Percentiles rank a stretch among this genome's conserved stretches.
Evolutionary conservation across 2,113 vertebrate genomes (phyloP).

Genomic region (Fregetta grallaria): DNA sequence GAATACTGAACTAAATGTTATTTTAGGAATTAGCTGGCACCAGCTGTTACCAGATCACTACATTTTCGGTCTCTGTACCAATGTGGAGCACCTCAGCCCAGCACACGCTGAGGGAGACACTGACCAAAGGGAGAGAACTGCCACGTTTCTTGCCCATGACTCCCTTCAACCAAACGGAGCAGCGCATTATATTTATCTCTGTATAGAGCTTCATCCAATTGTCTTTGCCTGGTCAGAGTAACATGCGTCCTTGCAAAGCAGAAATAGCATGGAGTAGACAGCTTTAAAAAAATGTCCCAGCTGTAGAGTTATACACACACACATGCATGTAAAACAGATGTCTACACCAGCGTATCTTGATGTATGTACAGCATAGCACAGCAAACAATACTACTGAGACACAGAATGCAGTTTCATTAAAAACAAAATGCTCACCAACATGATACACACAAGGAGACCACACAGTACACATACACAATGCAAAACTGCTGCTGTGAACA

Average conservation of each 20-base stretch:
- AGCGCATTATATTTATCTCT: accelerated
- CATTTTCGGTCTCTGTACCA: not conserved
- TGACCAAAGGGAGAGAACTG: not conserved
- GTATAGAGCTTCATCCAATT: not conserved
- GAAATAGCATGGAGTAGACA: not conserved
- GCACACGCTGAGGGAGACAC: not conserved
- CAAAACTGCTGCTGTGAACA: not conserved
- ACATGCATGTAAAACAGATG: not conserved
- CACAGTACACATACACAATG: not conserved
- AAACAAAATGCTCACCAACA: not conserved
- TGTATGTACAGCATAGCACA: not conserved
- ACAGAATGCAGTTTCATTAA: not conserved
- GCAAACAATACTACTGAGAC: not conserved
- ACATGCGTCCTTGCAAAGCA: not conserved
- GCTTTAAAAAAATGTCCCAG: not conserved
- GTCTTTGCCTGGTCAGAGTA: not conserved
- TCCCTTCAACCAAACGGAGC: not conserved
- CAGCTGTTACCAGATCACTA: not conserved
- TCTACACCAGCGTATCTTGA: not conserved
- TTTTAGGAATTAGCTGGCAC: not conserved
- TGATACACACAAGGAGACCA: not conserved
- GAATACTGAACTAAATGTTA: not conserved
- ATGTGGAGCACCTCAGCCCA: not conserved
- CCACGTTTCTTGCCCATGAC: accelerated
- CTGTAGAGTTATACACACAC: not conserved